A percentile compares a stretch with the other conserved stretches of the same genome.
Conservation (phyloP, 2,113 vertebrate species). For the Toxotes chatareus region DNA sequence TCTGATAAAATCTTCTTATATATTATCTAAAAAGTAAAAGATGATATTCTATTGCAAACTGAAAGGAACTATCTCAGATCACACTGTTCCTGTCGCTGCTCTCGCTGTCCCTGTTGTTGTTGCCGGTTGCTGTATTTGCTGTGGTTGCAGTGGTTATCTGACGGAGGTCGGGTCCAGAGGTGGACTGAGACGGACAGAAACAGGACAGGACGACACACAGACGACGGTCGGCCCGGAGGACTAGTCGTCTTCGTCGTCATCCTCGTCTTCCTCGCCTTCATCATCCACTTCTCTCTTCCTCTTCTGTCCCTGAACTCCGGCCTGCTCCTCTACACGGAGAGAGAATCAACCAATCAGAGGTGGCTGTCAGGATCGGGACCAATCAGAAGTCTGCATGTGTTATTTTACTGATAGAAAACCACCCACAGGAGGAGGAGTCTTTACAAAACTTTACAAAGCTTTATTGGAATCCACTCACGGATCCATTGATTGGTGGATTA, state of each 20-base stretch:
- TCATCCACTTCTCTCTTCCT: slow-evolving; percentile 75
- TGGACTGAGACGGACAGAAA: slow-evolving; percentile 45
- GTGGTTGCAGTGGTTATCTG: slow-evolving; percentile 2
- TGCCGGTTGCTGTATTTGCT: neutral
- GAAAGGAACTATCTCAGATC: slow-evolving; percentile 35
- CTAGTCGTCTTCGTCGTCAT: slow-evolving; percentile 74
- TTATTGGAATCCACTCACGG: no score
- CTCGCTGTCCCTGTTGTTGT: slow-evolving; percentile 1
- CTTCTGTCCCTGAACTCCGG: slow-evolving; percentile 64
- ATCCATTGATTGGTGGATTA: no score
- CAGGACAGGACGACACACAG: slow-evolving; percentile 33
- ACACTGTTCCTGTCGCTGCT: slow-evolving; percentile 26
- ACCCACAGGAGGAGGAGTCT: no score
- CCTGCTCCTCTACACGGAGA: slow-evolving; percentile 57
- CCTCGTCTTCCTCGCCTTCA: slow-evolving; percentile 73
- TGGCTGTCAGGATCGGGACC: neutral
- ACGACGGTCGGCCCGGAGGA: neutral
- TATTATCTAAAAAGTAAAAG: slow-evolving; percentile 64
- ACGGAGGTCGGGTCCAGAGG: slow-evolving; percentile 38
- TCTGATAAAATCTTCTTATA: slow-evolving; percentile 58
- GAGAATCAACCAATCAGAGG: slow-evolving; percentile 39
- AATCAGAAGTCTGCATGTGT: neutral
- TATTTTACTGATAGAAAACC: no score
- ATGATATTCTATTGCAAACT: slow-evolving; percentile 57
- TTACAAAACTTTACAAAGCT: no score